Percentiles rank a stretch among this genome's conserved stretches.
phyloP scores from a whole-genome alignment of 2,797 vertebrate species.

The Psittacula echo region DNA sequence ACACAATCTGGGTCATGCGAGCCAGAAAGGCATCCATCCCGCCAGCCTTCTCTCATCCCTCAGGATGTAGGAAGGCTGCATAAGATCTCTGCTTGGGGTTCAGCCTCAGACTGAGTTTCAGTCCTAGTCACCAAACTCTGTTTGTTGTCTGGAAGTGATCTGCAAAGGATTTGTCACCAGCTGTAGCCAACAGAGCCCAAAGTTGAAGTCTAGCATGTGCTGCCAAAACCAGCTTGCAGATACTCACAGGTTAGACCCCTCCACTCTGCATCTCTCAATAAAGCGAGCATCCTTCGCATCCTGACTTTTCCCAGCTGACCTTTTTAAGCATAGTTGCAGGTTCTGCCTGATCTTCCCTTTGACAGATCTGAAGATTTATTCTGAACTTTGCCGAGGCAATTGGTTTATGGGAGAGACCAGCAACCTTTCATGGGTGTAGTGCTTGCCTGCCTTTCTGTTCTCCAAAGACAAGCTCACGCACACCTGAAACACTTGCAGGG shows the following conservation, averaged over 20 bases:
- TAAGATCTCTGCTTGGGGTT: neutral
- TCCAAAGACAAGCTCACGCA: neutral
- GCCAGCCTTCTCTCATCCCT: neutral
- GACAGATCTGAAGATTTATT: constrained; percentile 52
- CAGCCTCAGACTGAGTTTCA: neutral
- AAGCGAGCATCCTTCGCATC: neutral
- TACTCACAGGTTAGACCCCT: neutral
- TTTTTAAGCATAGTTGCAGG: constrained; percentile 25
- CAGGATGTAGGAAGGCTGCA: neutral
- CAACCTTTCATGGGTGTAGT: neutral
- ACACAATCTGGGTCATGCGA: neutral
- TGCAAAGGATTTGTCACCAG: neutral
- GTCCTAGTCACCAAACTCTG: neutral
- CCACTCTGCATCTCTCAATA: constrained; percentile 35
- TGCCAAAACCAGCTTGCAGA: neutral
- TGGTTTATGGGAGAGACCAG: constrained; percentile 12
- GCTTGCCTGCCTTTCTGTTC: neutral
- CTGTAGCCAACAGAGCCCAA: neutral
- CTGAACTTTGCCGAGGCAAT: neutral
- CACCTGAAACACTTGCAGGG: rapidly evolving
- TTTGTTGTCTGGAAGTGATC: neutral
- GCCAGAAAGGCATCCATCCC: neutral
- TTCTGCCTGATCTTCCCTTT: neutral
- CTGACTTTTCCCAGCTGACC: constrained; percentile 59
- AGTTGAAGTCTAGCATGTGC: neutral